Conservation (phyloP, 1,140 invertebrate genomes). For the Plectrocnemia conspersa region DNA sequence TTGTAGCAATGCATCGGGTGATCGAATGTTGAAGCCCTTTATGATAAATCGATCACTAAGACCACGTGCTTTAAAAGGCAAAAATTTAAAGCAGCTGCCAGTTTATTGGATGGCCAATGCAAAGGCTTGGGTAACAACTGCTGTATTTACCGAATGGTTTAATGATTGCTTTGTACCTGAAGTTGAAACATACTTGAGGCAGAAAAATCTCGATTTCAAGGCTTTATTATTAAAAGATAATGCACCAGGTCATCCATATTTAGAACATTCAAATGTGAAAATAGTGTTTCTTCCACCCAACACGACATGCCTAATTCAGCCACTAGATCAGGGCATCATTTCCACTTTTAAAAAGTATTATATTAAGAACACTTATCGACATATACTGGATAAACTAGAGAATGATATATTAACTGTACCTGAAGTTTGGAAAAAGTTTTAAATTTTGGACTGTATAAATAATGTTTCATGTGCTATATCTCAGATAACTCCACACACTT, state of each 20-base stretch:
- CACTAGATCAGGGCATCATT: conserved; percentile 45
- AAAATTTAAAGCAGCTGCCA: too few species aligned
- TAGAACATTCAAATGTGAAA: conserved; percentile 31
- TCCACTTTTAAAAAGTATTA: conserved; percentile 29
- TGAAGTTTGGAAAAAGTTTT: conserved; percentile 18
- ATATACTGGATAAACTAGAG: conserved; percentile 12
- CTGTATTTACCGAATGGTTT: conserved; percentile 33
- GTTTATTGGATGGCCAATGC: conserved; percentile 9
- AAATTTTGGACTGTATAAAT: conserved; percentile 22
- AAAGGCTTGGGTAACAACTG: conserved; percentile 32
- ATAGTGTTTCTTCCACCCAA: conserved; percentile 44
- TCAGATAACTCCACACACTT: conserved; percentile 17
- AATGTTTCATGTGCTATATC: conserved; percentile 13
- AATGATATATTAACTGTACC: conserved; percentile 3
- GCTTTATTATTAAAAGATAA: conserved; percentile 44
- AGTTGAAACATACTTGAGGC: conserved; percentile 32
- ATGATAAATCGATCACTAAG: too few species aligned
- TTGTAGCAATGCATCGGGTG: too few species aligned
- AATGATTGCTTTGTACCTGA: conserved; percentile 29
- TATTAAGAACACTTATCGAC: conserved; percentile 20
- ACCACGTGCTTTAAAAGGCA: too few species aligned
- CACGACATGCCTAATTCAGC: conserved; percentile 43
- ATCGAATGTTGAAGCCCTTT: not conserved
- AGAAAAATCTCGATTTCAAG: conserved; percentile 27
- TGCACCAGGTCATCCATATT: conserved; percentile 37